phyloP scores from a whole-genome alignment of 2,797 vertebrate genomes.

The Vultur gryphus region DNA sequence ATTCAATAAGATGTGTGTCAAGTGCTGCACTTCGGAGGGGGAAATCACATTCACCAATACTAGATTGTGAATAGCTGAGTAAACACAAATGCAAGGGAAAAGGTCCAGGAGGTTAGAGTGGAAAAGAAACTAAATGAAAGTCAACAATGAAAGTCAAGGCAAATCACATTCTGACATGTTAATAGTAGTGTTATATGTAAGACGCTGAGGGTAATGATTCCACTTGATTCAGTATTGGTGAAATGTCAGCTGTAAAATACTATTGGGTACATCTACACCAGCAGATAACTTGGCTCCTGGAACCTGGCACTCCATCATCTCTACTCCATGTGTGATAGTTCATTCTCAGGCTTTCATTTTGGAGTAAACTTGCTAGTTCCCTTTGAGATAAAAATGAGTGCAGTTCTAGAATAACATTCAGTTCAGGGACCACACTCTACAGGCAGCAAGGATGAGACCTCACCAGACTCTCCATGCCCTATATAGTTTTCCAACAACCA shows the following conservation, averaged over 20 bases:
- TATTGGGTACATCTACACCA: neutral
- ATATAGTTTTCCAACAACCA: neutral
- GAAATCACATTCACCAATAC: neutral
- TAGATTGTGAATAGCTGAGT: neutral
- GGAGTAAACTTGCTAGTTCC: neutral
- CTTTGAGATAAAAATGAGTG: neutral
- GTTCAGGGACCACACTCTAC: neutral
- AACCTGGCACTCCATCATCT: neutral
- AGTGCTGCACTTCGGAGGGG: neutral
- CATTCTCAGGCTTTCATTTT: neutral
- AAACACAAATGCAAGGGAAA: neutral
- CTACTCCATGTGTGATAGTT: neutral
- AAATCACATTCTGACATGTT: slow-evolving; percentile 19
- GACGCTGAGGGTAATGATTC: slow-evolving; percentile 12
- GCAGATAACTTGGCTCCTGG: neutral
- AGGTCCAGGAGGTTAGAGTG: neutral
- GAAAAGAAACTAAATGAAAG: slow-evolving; percentile 1
- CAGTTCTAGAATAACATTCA: neutral
- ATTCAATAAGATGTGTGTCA: neutral
- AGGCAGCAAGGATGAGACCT: neutral
- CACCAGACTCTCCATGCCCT: neutral
- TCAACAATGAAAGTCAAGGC: slow-evolving; percentile 20
- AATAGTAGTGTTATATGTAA: slow-evolving; percentile 8
- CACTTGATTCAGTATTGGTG: slow-evolving; percentile 31
- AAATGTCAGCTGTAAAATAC: slow-evolving; percentile 43